Conservation (phyloP, 2,888 invertebrate species). For the Gnatocerus cornutus region DNA sequence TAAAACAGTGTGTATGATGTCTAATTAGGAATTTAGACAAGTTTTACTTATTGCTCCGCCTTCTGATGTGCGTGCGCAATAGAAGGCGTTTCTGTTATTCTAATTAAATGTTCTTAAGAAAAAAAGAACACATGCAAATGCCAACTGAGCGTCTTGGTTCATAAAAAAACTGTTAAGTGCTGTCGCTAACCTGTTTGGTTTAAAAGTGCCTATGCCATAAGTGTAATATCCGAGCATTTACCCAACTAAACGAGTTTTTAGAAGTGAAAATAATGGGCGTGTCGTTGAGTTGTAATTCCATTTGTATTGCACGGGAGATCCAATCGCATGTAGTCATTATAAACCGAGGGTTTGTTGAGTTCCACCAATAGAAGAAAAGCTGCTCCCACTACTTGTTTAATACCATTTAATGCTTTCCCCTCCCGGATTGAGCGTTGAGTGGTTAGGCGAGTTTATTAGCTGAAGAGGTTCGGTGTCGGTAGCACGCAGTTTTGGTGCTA, state of each 20-base stretch:
- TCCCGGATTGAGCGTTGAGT: conserved; percentile 44
- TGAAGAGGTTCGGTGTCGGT: conserved; percentile 68
- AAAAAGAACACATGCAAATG: conserved; percentile 60
- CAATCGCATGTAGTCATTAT: conserved; percentile 59
- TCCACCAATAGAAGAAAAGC: conserved; percentile 50
- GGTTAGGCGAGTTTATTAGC: conserved; percentile 66
- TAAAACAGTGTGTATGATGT: conserved; percentile 34
- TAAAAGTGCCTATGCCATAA: conserved; percentile 65
- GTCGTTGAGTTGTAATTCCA: conserved; percentile 62
- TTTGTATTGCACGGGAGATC: conserved; percentile 62
- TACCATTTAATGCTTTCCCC: conserved; percentile 61
- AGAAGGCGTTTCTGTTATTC: conserved; percentile 49
- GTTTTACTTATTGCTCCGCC: conserved; percentile 42
- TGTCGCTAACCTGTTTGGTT: conserved; percentile 66
- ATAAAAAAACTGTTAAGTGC: conserved; percentile 57
- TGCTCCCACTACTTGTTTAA: conserved; percentile 55
- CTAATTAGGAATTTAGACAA: conserved; percentile 47
- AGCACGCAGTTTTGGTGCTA: conserved; percentile 62
- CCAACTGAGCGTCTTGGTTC: conserved; percentile 63
- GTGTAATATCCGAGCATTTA: conserved; percentile 66
- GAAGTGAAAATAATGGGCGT: conserved; percentile 66
- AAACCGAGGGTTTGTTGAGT: conserved; percentile 44
- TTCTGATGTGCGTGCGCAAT: conserved; percentile 50
- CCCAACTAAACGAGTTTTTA: conserved; percentile 64
- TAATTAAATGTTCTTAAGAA: conserved; percentile 52